A percentile compares a stretch with the other conserved stretches of the same genome.
Evolutionary conservation across 2,888 invertebrate genomes (phyloP).

Genomic region (Opisthograptis luteolata): DNA sequence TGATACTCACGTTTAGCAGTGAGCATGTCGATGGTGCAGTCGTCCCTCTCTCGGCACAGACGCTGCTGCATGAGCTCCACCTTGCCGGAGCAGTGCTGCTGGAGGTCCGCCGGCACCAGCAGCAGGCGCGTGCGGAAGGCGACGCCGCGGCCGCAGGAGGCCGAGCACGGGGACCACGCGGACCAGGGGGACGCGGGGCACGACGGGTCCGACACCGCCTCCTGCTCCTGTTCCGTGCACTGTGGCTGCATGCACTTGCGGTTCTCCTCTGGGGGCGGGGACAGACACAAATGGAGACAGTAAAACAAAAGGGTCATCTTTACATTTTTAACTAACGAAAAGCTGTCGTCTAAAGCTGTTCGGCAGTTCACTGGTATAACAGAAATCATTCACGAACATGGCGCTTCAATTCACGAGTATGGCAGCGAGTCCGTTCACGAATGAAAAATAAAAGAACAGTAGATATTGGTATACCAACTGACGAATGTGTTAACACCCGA

Average conservation of each 20-base stretch:
- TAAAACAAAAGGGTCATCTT: too few species aligned
- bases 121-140: slow-evolving; percentile 87
- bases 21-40: slow-evolving; percentile 89
- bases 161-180: slow-evolving; percentile 96
- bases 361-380: too few species aligned
- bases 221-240: slow-evolving; percentile 81
- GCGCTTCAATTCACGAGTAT: too few species aligned
- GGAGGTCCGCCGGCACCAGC: slow-evolving; percentile 86
- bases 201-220: slow-evolving; percentile 82
- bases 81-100: slow-evolving; percentile 86
- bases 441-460: too few species aligned
- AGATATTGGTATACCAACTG: too few species aligned
- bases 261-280: slow-evolving; percentile 86
- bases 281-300: background rate
- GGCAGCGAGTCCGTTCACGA: too few species aligned
- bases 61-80: slow-evolving; percentile 91
- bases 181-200: slow-evolving; percentile 95
- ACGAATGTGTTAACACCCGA: too few species aligned
- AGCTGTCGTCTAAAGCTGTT: too few species aligned
- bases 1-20: slow-evolving; percentile 90
- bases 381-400: too few species aligned
- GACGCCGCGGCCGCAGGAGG: slow-evolving; percentile 93
- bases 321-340: too few species aligned
- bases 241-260: slow-evolving; percentile 91
- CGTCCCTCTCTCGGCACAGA: slow-evolving; percentile 86